phyloP scores from a whole-genome alignment of 2,797 vertebrate genomes.

The Triplophysa yarkandensis region DNA sequence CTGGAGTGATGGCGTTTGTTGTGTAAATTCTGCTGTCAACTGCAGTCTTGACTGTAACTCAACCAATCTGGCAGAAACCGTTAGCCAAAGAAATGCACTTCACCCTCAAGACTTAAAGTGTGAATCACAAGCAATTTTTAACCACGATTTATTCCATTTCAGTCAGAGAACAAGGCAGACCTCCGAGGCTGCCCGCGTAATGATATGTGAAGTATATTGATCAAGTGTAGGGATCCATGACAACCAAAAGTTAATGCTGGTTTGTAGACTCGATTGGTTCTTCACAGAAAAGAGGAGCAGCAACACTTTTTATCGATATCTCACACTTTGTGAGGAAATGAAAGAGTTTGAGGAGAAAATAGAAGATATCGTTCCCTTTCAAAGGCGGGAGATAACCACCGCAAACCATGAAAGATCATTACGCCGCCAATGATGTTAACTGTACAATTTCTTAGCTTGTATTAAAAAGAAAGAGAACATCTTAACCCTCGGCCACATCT shows the following conservation, averaged over 20 bases:
- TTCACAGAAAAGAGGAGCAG: conserved; percentile 72
- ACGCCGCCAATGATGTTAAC: conserved; percentile 2
- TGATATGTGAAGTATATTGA: conserved; percentile 93
- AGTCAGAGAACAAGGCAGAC: conserved; percentile 79
- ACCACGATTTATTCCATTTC: conserved; percentile 84
- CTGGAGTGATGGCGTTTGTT: conserved; percentile 79
- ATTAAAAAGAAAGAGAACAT: not conserved
- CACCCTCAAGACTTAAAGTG: conserved; percentile 75
- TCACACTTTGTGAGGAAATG: conserved; percentile 68
- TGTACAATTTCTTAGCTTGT: not conserved
- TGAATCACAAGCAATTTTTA: conserved; percentile 83
- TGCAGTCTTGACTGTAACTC: conserved; percentile 73
- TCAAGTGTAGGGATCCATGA: conserved; percentile 86
- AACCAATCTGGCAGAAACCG: conserved; percentile 75
- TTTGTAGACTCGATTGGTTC: conserved; percentile 76
- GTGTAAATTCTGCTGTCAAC: conserved; percentile 83
- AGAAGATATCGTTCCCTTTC: conserved; percentile 48
- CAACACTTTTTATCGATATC: conserved; percentile 76
- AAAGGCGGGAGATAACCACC: conserved; percentile 6
- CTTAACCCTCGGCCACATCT: conserved; percentile 10
- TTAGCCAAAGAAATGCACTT: conserved; percentile 75
- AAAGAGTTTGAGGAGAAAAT: conserved; percentile 61
- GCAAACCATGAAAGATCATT: conserved; percentile 51
- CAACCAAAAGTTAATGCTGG: conserved; percentile 85
- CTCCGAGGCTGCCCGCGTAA: conserved; percentile 80